Conservation (phyloP, 2,797 vertebrate species). For the Trachops cirrhosus region DNA sequence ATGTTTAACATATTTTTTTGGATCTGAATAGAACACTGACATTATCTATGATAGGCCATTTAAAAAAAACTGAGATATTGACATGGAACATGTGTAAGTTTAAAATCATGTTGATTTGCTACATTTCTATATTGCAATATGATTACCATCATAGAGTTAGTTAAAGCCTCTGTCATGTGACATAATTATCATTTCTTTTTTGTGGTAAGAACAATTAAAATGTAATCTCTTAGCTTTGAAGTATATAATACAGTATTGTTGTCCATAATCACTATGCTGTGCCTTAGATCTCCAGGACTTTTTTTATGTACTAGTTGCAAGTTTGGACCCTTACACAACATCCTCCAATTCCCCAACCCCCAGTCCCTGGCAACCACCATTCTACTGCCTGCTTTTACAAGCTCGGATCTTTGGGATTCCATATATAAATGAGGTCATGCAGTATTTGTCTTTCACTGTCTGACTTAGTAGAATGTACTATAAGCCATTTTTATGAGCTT, state of each 20-base stretch:
- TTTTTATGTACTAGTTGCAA: background rate
- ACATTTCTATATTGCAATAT: background rate
- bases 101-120: background rate
- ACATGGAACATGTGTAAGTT: background rate
- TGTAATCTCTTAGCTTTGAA: conserved; percentile 12
- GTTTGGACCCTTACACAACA: background rate
- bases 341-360: background rate
- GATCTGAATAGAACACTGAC: background rate
- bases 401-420: background rate
- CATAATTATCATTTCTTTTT: background rate
- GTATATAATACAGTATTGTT: background rate
- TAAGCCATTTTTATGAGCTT: background rate
- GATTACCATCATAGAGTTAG: background rate
- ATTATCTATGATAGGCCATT: background rate
- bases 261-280: background rate
- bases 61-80: background rate
- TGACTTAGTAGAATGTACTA: background rate
- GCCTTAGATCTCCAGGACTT: background rate
- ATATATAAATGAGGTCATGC: background rate
- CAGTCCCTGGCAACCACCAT: background rate
- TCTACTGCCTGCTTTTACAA: background rate
- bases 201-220: background rate
- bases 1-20: background rate
- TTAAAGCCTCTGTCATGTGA: background rate
- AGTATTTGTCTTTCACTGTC: background rate